Evolutionary conservation across 2,797 vertebrate genomes (phyloP).

Genomic region (Prionace glauca): DNA sequence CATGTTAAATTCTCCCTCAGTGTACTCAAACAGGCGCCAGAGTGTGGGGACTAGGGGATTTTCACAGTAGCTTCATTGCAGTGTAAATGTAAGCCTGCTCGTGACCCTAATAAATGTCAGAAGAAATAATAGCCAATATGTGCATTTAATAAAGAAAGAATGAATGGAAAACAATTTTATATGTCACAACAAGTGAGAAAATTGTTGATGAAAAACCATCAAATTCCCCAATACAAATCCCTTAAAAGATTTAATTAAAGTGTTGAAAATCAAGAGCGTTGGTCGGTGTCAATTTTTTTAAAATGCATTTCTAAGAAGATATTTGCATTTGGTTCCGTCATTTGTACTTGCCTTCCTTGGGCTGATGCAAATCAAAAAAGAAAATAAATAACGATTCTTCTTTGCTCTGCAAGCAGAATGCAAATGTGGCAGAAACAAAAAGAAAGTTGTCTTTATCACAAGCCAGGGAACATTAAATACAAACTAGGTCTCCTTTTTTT

Average conservation of each 20-base stretch:
- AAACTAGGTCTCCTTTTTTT: neutral
- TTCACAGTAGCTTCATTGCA: too few relatives aligned
- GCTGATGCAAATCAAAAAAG: conserved; percentile 21
- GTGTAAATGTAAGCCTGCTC: too few relatives aligned
- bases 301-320: neutral
- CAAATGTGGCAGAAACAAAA: conserved; percentile 11
- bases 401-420: conserved; percentile 15
- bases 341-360: neutral
- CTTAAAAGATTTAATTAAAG: neutral
- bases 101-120: too few relatives aligned
- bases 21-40: too few relatives aligned
- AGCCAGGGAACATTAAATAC: neutral
- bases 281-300: neutral
- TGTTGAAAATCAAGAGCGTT: neutral
- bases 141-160: neutral
- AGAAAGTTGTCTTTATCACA: neutral
- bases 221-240: neutral
- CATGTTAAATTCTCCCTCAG: too few relatives aligned
- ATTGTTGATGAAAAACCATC: neutral
- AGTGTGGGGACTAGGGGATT: too few relatives aligned
- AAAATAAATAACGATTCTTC: neutral
- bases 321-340: conserved; percentile 15
- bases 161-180: neutral
- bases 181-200: neutral
- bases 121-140: neutral